These are phyloP conservation scores for Ptilodon capucinus DNA, from an alignment of 2,888 invertebrate genomes.

Conservation along the genomic window DNA sequence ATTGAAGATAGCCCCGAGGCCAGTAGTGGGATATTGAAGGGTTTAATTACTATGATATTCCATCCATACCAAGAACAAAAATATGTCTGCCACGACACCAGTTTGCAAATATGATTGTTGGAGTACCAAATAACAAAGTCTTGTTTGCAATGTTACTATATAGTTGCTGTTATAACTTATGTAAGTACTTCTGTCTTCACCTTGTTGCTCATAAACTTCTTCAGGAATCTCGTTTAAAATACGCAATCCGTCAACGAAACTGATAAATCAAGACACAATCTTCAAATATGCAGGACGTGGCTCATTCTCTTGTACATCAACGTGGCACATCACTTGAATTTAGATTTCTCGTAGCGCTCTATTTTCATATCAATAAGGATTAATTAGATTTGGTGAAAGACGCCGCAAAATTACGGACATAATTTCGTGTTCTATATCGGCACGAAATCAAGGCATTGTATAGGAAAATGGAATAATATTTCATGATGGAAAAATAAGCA, in stretches of 20 bases:
- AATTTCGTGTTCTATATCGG: conserved; percentile 32
- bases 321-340: conserved; percentile 23
- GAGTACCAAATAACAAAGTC: too few relatives aligned
- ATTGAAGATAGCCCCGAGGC: too few relatives aligned
- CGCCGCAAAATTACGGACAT: conserved; percentile 41
- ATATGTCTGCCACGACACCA: too few relatives aligned
- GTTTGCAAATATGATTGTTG: too few relatives aligned
- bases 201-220: not conserved
- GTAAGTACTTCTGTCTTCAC: too few relatives aligned
- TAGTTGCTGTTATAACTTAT: too few relatives aligned
- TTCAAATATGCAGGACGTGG: conserved; percentile 11
- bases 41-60: too few relatives aligned
- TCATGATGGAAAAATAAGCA: conserved; percentile 10
- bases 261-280: conserved; percentile 7
- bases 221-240: not conserved
- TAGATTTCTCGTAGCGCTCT: conserved; percentile 20
- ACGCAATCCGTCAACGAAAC: conserved; percentile 12
- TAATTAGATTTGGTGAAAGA: conserved; percentile 40
- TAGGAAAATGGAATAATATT: conserved; percentile 20
- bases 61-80: too few relatives aligned
- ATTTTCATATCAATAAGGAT: conserved; percentile 52
- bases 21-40: too few relatives aligned
- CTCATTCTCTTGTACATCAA: conserved; percentile 21
- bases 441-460: conserved; percentile 11
- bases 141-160: too few relatives aligned